Conservation (phyloP, 2,888 invertebrate genomes). For the Melinopterus prodromus region DNA sequence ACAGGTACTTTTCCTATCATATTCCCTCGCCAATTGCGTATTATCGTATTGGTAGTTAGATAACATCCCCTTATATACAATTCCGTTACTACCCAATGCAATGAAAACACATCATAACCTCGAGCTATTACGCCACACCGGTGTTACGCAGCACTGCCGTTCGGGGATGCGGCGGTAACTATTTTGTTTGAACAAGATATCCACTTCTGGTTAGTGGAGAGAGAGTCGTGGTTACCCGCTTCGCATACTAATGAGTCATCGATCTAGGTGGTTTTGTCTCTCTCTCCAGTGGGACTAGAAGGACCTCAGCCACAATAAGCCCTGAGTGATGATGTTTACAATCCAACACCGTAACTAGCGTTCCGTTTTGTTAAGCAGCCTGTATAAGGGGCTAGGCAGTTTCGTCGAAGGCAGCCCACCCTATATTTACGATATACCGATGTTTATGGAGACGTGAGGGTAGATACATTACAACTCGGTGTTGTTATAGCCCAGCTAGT, state of each 20-base stretch:
- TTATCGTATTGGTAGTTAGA: too few relatives aligned
- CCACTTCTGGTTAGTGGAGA: background rate
- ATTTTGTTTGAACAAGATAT: background rate
- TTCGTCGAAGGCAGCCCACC: background rate
- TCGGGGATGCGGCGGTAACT: background rate
- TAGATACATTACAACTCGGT: background rate
- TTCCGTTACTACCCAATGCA: background rate
- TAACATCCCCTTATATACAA: background rate
- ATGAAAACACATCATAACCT: background rate
- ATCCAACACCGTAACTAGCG: background rate
- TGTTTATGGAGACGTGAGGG: background rate
- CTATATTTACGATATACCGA: background rate
- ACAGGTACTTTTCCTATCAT: too few relatives aligned
- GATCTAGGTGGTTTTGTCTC: background rate
- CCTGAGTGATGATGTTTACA: slow-evolving; percentile 4
- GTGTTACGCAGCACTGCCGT: background rate
- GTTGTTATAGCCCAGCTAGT: background rate
- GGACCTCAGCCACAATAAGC: background rate
- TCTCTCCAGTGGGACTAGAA: background rate
- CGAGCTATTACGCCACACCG: background rate
- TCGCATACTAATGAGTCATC: slow-evolving; percentile 4
- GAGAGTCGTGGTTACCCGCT: background rate
- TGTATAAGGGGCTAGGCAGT: background rate
- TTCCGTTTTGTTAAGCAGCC: background rate
- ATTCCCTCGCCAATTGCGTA: too few relatives aligned